A percentile compares a stretch with the other conserved stretches of the same genome.
Conservation (phyloP, 2,113 vertebrate genomes). For the Cranoglanis bouderius region DNA sequence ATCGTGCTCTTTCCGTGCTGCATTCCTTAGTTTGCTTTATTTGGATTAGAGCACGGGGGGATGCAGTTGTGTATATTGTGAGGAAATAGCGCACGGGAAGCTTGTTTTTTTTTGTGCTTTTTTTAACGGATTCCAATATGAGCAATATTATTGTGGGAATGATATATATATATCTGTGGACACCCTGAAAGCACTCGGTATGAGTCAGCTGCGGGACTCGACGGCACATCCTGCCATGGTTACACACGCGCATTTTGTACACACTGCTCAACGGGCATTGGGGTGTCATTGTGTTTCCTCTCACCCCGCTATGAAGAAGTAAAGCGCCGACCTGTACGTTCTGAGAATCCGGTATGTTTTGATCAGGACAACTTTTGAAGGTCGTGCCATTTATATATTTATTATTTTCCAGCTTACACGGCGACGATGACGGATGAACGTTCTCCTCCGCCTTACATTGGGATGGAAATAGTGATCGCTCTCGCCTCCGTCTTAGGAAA, state of each 20-base stretch:
- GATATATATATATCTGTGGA: not conserved
- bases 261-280: not conserved
- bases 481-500: conserved; percentile 91
- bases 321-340: not conserved
- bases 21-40: not conserved
- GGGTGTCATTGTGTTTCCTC: conserved; percentile 31
- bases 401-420: not conserved
- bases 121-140: not conserved
- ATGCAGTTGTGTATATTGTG: not conserved
- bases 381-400: not conserved
- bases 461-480: conserved; percentile 90
- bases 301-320: conserved; percentile 37
- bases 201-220: conserved; percentile 19
- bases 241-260: conserved; percentile 4
- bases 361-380: not conserved
- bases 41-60: not conserved
- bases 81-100: not conserved
- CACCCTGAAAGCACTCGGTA: not conserved
- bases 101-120: not conserved
- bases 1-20: not conserved
- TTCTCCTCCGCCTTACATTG: conserved; percentile 81
- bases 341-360: not conserved
- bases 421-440: conserved; percentile 66
- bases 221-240: not conserved
- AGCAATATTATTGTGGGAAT: not conserved